Base-by-base conservation (phyloP, 1,140 invertebrate genomes). In the Tenebrio molitor region DNA sequence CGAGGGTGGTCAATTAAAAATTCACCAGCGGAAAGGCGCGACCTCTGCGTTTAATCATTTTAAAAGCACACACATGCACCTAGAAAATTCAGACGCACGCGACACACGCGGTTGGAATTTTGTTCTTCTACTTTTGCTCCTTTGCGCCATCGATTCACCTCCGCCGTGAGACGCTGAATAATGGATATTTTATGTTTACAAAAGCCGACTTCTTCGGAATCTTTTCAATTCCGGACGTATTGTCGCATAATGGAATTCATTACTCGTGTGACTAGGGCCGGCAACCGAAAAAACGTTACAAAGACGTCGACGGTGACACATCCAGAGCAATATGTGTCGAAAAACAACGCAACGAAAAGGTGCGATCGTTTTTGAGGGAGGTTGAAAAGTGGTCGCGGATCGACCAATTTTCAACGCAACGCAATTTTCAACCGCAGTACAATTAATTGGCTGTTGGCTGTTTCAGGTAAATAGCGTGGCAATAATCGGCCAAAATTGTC, bases 131-230 rank as follows among this genome's bases (percentile, higher is more conserved):
- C 23, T 29, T 39, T 39, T 2, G 50, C 50, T 58, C 50, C 50
- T 58, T 58, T 25, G 21, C 50, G 12, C 23, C 50, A 29, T 58
- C 50, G 50, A 58, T 58, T 58, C 23, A 58, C 50, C 50, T 58
- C 15, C n/a, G 10, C 50, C 50, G 50, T 58, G 50, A 58, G 50
- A n/a, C 1, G 21, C 23, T 66, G 64, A 66, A 66, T 66, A 66
- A 66, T 66, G 64, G 64, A 66, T 23, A 66, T 66, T 66, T 66
- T 66, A 66, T 66, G 64, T 66, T 66, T 66, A 44, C 64, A 66
- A 66, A 58, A 44, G 36, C 39, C 42, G 17, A 42, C 36, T 41
- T 39, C 36, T 66, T 66, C 2, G 33, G 17, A 66, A 42, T 44
- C 36, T 44, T 58, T 58, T 58, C 50, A 58, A 58, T 58, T 25